Evolutionary conservation across 2,888 invertebrate genomes (phyloP), one percentile per base, ranked within the genome.

Genomic region (Automeris io): DNA sequence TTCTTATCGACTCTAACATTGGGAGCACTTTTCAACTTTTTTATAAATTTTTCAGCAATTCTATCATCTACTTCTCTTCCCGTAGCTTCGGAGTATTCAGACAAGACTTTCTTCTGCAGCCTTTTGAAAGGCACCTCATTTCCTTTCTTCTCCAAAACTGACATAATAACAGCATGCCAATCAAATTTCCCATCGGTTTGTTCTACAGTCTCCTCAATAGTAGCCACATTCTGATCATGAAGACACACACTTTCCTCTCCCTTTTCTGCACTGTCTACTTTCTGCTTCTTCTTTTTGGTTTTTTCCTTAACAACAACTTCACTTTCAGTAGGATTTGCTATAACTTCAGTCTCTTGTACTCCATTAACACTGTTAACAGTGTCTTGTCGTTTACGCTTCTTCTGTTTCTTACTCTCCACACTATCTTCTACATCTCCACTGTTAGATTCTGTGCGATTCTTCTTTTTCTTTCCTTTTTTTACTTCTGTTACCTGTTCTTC

Each of bases 101-200:
- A 88, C 1, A 92, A 61, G 5, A 95, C 91, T 76, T 94, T 95
- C 64, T 93, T 94, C 54, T 91, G 90, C 11, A 96, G 74, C 55
- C 93, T 92, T 58, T 92, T 93, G 39, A 93, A 65, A 0, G 91
- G 88, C 29, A 95, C 81, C 56, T 92, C 91, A 48, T 91, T 90
- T 3, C 88, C 89, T 55, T 83, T 83, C 34, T 85, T 79, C 43
- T 83, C 60, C 38, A 91, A 64, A 33, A 90, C 75, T 2, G 86
- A 75, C 40, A 83, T 51, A 9, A 89, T 88, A 2, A 81, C 76
- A 5, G 70, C 74, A 51, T 85, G 82, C 88, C 88, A 88, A 42
- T 87, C 71, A 40, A 89, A 89, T 47, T 77, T 81, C 0, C 76
- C 81, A 39, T 47, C 54, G 35, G 56, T 69, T 25, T 46, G 47